Evolutionary conservation across 2,113 vertebrate genomes (phyloP).

Genomic region (Sula dactylatra): DNA sequence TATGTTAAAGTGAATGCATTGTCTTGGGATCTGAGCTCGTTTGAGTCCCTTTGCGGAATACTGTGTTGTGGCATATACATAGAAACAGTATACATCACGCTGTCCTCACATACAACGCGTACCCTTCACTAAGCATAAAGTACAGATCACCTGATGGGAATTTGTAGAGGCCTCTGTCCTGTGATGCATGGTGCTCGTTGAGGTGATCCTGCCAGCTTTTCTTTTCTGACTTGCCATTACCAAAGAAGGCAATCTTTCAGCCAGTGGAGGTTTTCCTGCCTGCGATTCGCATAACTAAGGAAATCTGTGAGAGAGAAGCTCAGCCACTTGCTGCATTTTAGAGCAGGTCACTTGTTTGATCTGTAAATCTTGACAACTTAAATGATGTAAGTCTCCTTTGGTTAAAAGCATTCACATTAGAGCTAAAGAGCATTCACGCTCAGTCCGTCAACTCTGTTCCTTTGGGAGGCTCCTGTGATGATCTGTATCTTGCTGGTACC

Average conservation of each 20-base stretch:
- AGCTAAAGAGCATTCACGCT: background rate
- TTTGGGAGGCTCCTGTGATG: background rate
- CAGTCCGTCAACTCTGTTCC: background rate
- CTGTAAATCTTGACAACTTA: background rate
- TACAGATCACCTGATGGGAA: background rate
- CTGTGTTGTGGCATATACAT: background rate
- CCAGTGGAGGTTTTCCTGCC: background rate
- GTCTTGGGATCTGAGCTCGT: background rate
- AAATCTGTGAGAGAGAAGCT: background rate
- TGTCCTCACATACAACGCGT: background rate
- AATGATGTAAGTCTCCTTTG: background rate
- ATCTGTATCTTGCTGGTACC: background rate
- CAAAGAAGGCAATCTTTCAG: background rate
- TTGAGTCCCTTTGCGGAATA: background rate
- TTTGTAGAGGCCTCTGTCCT: background rate
- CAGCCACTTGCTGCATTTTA: background rate
- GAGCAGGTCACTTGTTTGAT: conserved; percentile 1
- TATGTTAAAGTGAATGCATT: background rate
- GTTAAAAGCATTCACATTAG: background rate
- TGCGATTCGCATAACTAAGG: background rate
- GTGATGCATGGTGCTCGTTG: background rate
- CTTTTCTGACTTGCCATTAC: background rate
- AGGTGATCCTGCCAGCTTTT: conserved; percentile 15
- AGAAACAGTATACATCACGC: background rate
- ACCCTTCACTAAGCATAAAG: background rate